Evolutionary conservation across 2,888 invertebrate species (phyloP).

Genomic region (Eretmocerus hayati): DNA sequence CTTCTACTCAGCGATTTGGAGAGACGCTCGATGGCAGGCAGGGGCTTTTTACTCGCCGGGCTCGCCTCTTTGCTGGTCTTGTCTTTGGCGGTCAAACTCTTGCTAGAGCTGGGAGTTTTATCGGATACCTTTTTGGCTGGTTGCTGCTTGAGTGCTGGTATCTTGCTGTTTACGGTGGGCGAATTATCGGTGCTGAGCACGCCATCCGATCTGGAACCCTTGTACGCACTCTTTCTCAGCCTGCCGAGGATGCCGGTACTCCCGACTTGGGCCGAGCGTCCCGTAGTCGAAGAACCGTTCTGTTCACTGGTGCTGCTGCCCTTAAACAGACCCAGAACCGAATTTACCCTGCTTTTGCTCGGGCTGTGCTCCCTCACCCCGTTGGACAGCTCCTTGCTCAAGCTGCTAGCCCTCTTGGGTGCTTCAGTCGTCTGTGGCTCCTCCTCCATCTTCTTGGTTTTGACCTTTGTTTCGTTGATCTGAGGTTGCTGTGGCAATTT

Average conservation of each 20-base stretch:
- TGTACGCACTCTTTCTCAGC: conserved; percentile 55
- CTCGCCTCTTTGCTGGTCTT: conserved; percentile 30
- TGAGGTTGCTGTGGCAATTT: neutral
- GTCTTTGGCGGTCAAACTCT: conserved; percentile 29
- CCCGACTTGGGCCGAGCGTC: conserved; percentile 25
- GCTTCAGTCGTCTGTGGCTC: neutral
- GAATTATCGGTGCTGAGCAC: conserved; percentile 23
- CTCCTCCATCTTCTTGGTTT: neutral
- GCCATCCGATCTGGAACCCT: conserved; percentile 32
- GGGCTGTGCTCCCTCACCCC: conserved; percentile 43
- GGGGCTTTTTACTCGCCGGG: conserved; percentile 19
- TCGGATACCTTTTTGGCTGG: conserved; percentile 26
- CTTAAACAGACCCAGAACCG: conserved; percentile 70
- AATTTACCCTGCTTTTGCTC: conserved; percentile 64
- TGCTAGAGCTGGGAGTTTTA: conserved; percentile 22
- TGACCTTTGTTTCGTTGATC: neutral
- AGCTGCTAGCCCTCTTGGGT: conserved; percentile 54
- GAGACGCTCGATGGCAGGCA: conserved; percentile 4
- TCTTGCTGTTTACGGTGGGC: conserved; percentile 36
- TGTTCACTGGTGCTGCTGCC: conserved; percentile 49
- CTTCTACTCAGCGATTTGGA: conserved; percentile 32
- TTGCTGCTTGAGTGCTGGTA: conserved; percentile 35
- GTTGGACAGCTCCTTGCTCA: conserved; percentile 58
- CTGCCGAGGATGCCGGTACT: conserved; percentile 36
- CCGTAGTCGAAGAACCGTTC: conserved; percentile 23